Conservation (phyloP, 2,888 invertebrate genomes). For the Acleris laterana region DNA sequence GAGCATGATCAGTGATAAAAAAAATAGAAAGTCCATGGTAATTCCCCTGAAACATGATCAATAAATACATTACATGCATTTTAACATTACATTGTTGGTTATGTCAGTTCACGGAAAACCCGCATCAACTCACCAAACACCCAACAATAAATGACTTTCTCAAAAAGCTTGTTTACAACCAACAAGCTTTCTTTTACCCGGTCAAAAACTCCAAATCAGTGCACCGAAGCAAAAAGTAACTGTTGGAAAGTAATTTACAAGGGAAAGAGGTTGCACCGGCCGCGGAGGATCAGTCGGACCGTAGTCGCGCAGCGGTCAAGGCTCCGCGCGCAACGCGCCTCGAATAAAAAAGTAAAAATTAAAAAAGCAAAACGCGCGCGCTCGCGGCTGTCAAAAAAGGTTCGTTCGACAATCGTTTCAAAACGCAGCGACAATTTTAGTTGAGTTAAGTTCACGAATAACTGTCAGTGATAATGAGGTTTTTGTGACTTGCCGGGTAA, state of each 20-base stretch:
- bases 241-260: constrained; percentile 80
- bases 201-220: constrained; percentile 59
- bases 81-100: too few relatives aligned
- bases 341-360: constrained; percentile 55
- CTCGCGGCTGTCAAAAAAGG: constrained; percentile 67
- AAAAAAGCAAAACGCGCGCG: constrained; percentile 70
- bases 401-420: constrained; percentile 40
- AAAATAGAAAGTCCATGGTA: too few relatives aligned
- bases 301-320: constrained; percentile 80
- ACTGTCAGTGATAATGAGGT: constrained; percentile 80
- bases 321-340: constrained; percentile 61
- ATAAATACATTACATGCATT: too few relatives aligned
- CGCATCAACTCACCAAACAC: neutral
- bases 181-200: constrained; percentile 28
- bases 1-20: too few relatives aligned
- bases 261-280: constrained; percentile 62
- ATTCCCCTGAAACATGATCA: too few relatives aligned
- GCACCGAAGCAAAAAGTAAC: constrained; percentile 81
- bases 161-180: constrained; percentile 37
- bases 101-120: constrained; percentile 4
- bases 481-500: constrained; percentile 75
- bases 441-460: constrained; percentile 53
- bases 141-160: constrained; percentile 26
- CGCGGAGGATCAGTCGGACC: constrained; percentile 70
- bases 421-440: neutral